Conservation (phyloP, 1,140 invertebrate species). For the Aphis craccivora region DNA sequence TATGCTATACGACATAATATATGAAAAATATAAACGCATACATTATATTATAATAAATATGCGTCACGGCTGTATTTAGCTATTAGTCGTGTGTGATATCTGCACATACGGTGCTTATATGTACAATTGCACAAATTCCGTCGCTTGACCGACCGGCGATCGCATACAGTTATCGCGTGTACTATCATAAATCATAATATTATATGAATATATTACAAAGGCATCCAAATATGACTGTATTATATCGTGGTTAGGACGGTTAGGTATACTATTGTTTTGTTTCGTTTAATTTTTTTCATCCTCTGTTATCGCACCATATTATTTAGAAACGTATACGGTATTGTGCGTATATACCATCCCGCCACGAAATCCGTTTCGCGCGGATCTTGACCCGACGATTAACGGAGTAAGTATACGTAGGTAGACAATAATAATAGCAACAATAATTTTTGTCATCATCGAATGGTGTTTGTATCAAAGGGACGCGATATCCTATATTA, state of each 20-base stretch:
- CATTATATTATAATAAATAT: background rate
- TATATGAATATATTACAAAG: background rate
- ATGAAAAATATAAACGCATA: background rate
- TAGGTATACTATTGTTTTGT: background rate
- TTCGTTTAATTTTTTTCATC: background rate
- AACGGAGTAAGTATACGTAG: background rate
- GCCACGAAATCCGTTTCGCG: background rate
- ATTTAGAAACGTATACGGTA: background rate
- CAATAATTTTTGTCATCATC: background rate
- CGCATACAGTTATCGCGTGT: background rate
- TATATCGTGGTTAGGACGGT: no score
- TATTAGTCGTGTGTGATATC: background rate
- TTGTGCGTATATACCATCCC: background rate
- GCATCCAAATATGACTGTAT: background rate
- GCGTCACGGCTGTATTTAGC: background rate
- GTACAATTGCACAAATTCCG: background rate
- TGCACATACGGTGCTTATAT: background rate
- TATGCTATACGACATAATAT: background rate
- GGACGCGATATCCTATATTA: background rate
- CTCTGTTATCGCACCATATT: background rate
- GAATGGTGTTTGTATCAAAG: background rate
- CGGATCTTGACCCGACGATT: background rate
- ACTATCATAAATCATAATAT: background rate
- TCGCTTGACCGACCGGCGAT: background rate
- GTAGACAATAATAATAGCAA: no score